Conservation (phyloP, 1,140 invertebrate genomes). For the Heterodera schachtii region DNA sequence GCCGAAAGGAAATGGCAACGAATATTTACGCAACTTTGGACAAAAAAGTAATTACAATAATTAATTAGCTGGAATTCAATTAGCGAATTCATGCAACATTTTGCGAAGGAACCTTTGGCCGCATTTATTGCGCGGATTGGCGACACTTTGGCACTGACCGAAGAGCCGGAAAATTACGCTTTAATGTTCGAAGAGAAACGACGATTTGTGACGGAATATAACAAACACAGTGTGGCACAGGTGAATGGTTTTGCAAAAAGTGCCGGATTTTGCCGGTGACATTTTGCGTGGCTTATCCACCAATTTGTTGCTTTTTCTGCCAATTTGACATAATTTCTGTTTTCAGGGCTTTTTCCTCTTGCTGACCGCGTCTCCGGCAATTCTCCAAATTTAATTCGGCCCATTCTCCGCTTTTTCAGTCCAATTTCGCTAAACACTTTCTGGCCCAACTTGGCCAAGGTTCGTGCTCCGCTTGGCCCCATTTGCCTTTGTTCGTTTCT, state of each 20-base stretch:
- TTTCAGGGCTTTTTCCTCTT: constrained; percentile 47
- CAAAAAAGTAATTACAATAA: constrained; percentile 41
- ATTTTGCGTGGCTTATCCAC: too few species aligned
- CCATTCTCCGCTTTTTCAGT: constrained; percentile 21
- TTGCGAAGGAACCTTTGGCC: constrained; percentile 11
- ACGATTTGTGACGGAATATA: constrained; percentile 51
- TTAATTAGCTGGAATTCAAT: not conserved
- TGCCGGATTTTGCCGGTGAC: too few species aligned
- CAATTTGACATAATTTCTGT: not conserved
- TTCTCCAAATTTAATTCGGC: constrained; percentile 13
- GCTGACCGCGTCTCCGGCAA: constrained; percentile 52
- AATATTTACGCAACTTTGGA: constrained; percentile 47
- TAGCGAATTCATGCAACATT: not conserved
- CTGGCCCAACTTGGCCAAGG: constrained; percentile 30
- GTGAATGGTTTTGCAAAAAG: not conserved
- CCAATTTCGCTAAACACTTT: constrained; percentile 36
- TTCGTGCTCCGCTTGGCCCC: constrained; percentile 13
- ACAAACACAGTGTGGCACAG: constrained; percentile 43
- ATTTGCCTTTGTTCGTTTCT: constrained; percentile 29
- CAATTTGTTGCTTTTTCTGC: not conserved
- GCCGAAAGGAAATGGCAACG: constrained; percentile 16
- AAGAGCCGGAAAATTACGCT: constrained; percentile 31
- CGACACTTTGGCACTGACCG: constrained; percentile 40
- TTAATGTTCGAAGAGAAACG: constrained; percentile 52
- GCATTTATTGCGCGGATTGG: constrained; percentile 42